A percentile compares a stretch with the other conserved stretches of the same genome.
Evolutionary conservation across 2,888 invertebrate species (phyloP).

Genomic region (Teleiodes luculella): DNA sequence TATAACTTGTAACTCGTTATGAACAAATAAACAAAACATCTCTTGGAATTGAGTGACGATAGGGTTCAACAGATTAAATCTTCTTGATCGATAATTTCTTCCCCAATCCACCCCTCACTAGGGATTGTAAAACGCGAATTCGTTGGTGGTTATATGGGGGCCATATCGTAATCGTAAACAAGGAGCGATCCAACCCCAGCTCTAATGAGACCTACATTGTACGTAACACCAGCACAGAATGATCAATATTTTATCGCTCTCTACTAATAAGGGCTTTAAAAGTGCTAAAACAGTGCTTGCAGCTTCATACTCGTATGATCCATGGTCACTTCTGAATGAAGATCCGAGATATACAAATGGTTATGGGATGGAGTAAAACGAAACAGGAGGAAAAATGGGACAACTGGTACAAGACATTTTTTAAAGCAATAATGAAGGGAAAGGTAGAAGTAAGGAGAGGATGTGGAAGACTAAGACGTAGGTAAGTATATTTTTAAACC

Average conservation of each 20-base stretch:
- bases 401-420: too few relatives aligned
- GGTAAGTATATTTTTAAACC: too few relatives aligned
- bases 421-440: too few relatives aligned
- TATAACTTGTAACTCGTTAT: too few relatives aligned
- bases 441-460: too few relatives aligned
- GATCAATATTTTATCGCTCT: not conserved
- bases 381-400: too few relatives aligned
- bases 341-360: too few relatives aligned
- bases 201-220: slow-evolving; percentile 2
- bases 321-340: too few relatives aligned
- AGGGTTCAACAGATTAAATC: not conserved
- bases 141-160: slow-evolving; percentile 54
- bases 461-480: too few relatives aligned
- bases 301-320: too few relatives aligned
- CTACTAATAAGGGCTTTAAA: not conserved
- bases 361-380: too few relatives aligned
- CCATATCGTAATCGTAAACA: slow-evolving; percentile 61
- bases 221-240: not conserved
- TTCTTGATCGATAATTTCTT: not conserved
- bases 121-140: slow-evolving; percentile 47
- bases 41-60: not conserved
- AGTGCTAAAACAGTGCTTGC: not conserved
- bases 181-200: slow-evolving; percentile 29
- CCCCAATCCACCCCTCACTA: slow-evolving; percentile 29
- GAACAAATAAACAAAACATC: too few relatives aligned